These are phyloP conservation scores for Sylvilagus bachmani DNA, from an alignment of 2,113 vertebrate genomes.

Conservation along the genomic window DNA sequence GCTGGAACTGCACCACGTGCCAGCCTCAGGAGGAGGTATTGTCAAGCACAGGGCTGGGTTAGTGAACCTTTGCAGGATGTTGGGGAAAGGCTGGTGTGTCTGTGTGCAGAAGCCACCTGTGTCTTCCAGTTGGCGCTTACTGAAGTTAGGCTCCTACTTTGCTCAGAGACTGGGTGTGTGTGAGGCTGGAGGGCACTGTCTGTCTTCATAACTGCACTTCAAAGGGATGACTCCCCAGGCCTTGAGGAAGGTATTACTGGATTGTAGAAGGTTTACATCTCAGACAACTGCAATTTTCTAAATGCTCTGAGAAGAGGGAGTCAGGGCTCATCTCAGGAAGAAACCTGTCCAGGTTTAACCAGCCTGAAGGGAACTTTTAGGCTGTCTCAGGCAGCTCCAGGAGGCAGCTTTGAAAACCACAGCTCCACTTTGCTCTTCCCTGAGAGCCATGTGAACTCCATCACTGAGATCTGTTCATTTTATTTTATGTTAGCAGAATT, in stretches of 20 bases:
- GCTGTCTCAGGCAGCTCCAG: neutral
- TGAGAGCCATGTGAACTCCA: neutral
- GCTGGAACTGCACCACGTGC: no score
- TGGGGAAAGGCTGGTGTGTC: neutral
- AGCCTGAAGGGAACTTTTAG: neutral
- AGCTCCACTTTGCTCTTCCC: neutral
- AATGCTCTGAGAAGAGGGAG: neutral
- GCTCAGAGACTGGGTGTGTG: neutral
- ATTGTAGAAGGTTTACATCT: neutral
- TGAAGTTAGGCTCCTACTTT: neutral
- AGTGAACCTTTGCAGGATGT: neutral
- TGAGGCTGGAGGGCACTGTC: no score
- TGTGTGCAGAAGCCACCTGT: no score
- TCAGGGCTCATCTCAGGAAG: neutral
- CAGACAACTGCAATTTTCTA: constrained; percentile 5
- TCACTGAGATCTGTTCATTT: neutral
- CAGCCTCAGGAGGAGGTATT: no score
- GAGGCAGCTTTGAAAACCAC: neutral
- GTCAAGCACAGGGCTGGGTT: neutral
- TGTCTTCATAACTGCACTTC: neutral
- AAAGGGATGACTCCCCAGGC: neutral
- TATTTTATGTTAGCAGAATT: neutral
- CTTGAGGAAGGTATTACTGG: neutral
- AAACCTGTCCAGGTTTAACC: neutral
- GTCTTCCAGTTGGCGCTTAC: neutral